Evolutionary conservation across 2,888 invertebrate genomes (phyloP), one percentile per base, ranked within the genome.

Genomic region (Phortica magna): DNA sequence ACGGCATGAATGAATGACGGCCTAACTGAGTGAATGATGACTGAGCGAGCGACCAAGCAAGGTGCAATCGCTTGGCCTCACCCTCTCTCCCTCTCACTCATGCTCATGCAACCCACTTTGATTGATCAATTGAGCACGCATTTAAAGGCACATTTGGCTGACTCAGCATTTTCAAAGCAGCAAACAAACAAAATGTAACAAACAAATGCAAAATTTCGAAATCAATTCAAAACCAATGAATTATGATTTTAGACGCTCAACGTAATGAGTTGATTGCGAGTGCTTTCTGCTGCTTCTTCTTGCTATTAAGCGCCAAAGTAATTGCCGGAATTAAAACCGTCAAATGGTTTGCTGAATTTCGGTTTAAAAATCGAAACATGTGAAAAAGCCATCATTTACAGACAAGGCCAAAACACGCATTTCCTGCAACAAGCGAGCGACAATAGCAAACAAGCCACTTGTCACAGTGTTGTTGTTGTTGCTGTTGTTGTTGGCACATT

Each of bases 11-110:
- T 79, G 82, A 77, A 80, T 80, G 84, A 79, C 83, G n/a, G n/a
- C n/a, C n/a, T 84, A 80, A 78, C 79, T 80, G 72, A 61, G 57
- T 78, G 61, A 67, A 19, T 77, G 70, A 42, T 76, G 78, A 70
- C 68, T 17, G 68, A 80, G 80, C 78, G 82, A 75, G 59, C 77
- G 83, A 83, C 83, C 87, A 84, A 85, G 82, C 88, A 88, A 85
- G 86, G 84, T 83, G 83, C 88, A 85, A 85, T n/a, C n/a, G n/a
- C 83, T 88, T 85, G 85, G 74, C 83, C 7, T 59, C 19, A 3
- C 59, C 53, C 2, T n/a, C 48, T 48, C 48, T 48, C 48, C 0
- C 48, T 48, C 31, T 31, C 2, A 31, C 3, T 31, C n/a, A 57
- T n/a, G 14, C 59, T 59, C 7, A 2, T 1, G 3, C 59, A 17